Base-by-base conservation (phyloP, 1,140 invertebrate species). In the Rhagoletis zephyria region DNA sequence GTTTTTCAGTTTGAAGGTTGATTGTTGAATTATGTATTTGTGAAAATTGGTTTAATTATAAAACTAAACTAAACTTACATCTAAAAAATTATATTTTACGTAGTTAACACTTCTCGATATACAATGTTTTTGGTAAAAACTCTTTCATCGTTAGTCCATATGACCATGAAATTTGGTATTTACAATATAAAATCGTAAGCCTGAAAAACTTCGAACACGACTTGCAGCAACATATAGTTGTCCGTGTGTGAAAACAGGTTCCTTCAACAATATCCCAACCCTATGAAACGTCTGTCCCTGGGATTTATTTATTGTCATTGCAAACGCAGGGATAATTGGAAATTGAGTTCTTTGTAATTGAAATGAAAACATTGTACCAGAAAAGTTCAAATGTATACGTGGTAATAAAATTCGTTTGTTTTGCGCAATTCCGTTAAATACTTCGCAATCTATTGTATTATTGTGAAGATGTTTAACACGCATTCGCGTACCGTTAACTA, bases 251-350 rank as follows among this genome's bases (percentile, higher is more conserved):
- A 89, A 89, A 59, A 88, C 87, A 19, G 64, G 30, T 51, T 30
- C 88, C 88, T 89, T 86, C 67, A 94, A 90, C 89, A 92, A 86
- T 85, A 94, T 60, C 16, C 93, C 92, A 86, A 88, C 89, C 74
- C 91, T 89, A 65, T 90, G 88, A 88, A 91, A 90, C 51, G 91
- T 90, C 89, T 95, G 94, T 7, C 94, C 94, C 90, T 95, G 94
- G 4, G 94, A 89, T 91, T 95, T 95, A 90, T 95, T 95, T 3
- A 95, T 94, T 0, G 94, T 94, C 90, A 95, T 94, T 45, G 94
- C 93, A 90, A 94, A 95, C 3, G 90, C 89, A 2, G 93, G 87
- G 87, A 92, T 89, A 1, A 95, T 61, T 59, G 74, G 88, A 60
- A 89, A 89, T 42, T 89, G 87, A n/a, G 88, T 74, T 14, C 87